These are phyloP conservation scores for Lepidurus packardi DNA, from an alignment of 1,140 invertebrate species.

Conservation along the genomic window DNA sequence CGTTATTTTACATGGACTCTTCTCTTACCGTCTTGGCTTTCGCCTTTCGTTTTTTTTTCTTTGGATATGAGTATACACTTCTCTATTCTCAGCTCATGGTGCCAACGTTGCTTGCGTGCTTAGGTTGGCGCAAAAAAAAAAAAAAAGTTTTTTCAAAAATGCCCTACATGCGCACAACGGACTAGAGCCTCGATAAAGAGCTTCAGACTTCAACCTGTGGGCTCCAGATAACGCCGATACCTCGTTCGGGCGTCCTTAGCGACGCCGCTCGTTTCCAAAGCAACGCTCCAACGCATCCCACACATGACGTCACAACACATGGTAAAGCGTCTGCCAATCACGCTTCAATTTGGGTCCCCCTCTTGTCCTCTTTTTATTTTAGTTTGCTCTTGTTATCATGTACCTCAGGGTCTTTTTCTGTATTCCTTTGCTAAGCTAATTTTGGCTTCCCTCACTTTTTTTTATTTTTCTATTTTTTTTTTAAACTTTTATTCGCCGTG, in stretches of 20 bases:
- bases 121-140: neutral
- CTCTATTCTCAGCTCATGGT: too few species aligned
- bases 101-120: neutral
- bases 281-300: neutral
- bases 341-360: neutral
- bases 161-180: conserved; percentile 4
- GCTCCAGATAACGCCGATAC: conserved; percentile 18
- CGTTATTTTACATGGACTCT: neutral
- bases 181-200: neutral
- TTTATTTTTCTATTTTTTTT: neutral
- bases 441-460: neutral
- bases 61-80: too few species aligned
- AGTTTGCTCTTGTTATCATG: neutral
- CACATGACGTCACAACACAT: neutral
- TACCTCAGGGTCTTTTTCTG: neutral
- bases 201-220: conserved; percentile 7
- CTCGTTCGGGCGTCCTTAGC: neutral
- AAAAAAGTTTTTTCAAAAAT: neutral
- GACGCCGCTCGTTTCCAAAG: neutral
- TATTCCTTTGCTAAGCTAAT: neutral
- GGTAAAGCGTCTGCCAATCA: neutral
- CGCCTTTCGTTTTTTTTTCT: too few species aligned
- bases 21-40: too few species aligned
- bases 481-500: neutral
- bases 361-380: neutral